These are phyloP conservation scores for Liopterus haemorrhoidalis DNA, from an alignment of 2,888 invertebrate species.

Conservation along the genomic window DNA sequence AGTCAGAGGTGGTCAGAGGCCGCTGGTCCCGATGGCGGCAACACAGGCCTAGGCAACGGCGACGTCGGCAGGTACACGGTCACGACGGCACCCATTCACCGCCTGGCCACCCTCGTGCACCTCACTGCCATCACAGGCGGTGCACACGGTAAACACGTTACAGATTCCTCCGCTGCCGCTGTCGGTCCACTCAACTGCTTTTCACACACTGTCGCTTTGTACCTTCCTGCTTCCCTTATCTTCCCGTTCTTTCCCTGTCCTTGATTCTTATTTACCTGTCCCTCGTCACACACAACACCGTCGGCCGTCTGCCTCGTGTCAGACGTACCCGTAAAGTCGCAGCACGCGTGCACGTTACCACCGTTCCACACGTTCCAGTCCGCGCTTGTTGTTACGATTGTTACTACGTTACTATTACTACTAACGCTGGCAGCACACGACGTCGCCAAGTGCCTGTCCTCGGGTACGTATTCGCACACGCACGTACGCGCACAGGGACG, in stretches of 20 bases:
- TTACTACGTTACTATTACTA: slow-evolving; percentile 11
- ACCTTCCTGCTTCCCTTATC: slow-evolving; percentile 21
- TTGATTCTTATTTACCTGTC: slow-evolving; percentile 18
- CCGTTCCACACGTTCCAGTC: slow-evolving; percentile 29
- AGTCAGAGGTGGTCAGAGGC: slow-evolving; percentile 46
- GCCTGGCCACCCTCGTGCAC: slow-evolving; percentile 13
- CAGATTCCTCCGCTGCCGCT: slow-evolving; percentile 28
- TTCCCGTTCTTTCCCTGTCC: background rate
- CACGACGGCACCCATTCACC: slow-evolving; percentile 33
- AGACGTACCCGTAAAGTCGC: background rate
- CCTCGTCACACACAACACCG: background rate
- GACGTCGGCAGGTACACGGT: slow-evolving; percentile 39
- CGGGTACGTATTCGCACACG: background rate
- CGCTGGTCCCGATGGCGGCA: too few relatives aligned
- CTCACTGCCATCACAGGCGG: slow-evolving; percentile 14
- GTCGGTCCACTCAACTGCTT: too few relatives aligned
- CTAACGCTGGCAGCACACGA: slow-evolving; percentile 2
- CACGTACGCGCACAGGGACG: slow-evolving; percentile 3
- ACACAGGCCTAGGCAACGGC: slow-evolving; percentile 37
- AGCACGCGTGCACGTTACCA: too few relatives aligned
- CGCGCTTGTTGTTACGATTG: slow-evolving; percentile 14
- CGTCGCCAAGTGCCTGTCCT: slow-evolving; percentile 1
- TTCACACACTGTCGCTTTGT: slow-evolving; percentile 27
- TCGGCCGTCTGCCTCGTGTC: background rate
- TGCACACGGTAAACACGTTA: slow-evolving; percentile 18